Conservation (phyloP, 2,888 invertebrate genomes). For the Hirudinaria manillensis region DNA sequence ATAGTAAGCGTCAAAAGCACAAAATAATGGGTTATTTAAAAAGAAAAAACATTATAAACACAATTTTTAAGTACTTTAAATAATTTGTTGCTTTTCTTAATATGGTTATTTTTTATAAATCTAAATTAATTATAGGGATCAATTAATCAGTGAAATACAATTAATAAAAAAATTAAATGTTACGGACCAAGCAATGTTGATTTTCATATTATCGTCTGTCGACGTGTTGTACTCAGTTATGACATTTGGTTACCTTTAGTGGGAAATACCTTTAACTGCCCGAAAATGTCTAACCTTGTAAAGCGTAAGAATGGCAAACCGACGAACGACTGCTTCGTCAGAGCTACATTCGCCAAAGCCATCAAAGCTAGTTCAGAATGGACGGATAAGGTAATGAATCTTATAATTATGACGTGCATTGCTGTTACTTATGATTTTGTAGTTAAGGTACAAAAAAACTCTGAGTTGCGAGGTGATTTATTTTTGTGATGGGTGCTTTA, state of each 20-base stretch:
- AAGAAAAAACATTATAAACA: too few species aligned
- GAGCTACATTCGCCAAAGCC: constrained; percentile 30
- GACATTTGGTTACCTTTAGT: background rate
- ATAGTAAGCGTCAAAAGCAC: too few species aligned
- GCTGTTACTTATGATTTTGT: background rate
- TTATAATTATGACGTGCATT: background rate
- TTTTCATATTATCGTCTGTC: constrained; percentile 8
- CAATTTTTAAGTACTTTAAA: too few species aligned
- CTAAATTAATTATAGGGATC: too few species aligned
- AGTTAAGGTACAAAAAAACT: too few species aligned
- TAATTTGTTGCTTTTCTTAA: too few species aligned
- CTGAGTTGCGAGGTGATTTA: too few species aligned
- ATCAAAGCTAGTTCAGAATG: constrained; percentile 28
- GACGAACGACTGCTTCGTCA: constrained; percentile 13
- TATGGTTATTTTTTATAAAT: too few species aligned
- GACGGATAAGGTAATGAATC: constrained; percentile 31
- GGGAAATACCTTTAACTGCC: background rate
- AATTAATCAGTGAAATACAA: too few species aligned
- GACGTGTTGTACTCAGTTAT: constrained; percentile 5
- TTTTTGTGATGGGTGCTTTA: too few species aligned
- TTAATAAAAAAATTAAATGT: too few species aligned
- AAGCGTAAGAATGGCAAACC: constrained; percentile 17
- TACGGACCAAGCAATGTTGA: background rate
- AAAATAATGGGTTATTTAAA: too few species aligned
- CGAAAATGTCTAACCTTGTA: constrained; percentile 2